phyloP scores from a whole-genome alignment of 2,113 vertebrate species.

The Ancistrus triradiatus region DNA sequence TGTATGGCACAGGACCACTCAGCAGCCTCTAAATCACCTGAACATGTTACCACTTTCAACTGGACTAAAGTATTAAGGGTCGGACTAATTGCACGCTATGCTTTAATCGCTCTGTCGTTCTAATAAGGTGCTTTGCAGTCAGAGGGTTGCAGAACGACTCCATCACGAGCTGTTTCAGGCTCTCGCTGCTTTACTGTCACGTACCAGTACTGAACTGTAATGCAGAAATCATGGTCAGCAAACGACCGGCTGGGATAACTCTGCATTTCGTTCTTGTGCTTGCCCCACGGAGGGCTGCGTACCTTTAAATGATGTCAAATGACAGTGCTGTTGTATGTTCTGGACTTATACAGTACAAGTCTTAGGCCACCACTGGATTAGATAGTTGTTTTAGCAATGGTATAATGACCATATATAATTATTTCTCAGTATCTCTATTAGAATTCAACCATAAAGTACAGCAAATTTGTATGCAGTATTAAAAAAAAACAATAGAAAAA shows the following conservation, averaged over 20 bases:
- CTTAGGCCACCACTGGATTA: no score
- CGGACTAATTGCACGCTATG: slow-evolving; percentile 28
- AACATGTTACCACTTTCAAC: slow-evolving; percentile 24
- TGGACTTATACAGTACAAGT: no score
- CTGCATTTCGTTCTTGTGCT: background rate
- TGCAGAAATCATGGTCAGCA: background rate
- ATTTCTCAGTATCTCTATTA: no score
- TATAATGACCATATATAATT: no score
- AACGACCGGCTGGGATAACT: slow-evolving; percentile 11
- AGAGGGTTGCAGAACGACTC: slow-evolving; percentile 9
- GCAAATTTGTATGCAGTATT: no score
- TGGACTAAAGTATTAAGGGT: slow-evolving; percentile 27
- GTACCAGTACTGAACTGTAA: background rate
- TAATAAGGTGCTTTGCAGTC: slow-evolving; percentile 41
- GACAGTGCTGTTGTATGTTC: no score
- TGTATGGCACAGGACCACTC: background rate
- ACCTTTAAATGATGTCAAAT: no score
- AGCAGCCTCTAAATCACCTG: slow-evolving; percentile 13
- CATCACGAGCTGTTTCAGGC: background rate
- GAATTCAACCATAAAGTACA: no score
- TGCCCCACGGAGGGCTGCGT: no score
- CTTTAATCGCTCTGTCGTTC: slow-evolving; percentile 23
- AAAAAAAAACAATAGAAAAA: no score
- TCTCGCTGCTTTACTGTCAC: slow-evolving; percentile 17
- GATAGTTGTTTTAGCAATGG: no score